Conservation (phyloP, 35 echinoderm and acorn worm species). For the Ophioderma brevispina region DNA sequence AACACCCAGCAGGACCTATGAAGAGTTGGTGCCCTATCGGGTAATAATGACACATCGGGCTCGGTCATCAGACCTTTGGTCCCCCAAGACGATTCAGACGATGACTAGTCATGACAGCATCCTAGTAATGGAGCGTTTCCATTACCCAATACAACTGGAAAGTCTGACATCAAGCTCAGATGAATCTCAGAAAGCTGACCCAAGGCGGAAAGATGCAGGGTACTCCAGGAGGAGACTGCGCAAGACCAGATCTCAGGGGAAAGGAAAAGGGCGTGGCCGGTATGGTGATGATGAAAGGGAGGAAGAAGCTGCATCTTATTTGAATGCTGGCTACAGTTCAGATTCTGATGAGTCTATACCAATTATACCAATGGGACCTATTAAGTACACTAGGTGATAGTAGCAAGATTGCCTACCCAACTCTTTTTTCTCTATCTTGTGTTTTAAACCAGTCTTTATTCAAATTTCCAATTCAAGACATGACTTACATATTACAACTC, state of each 20-base stretch:
- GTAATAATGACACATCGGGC: neutral
- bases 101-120: constrained; percentile 1
- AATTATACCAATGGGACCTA: constrained; percentile 61
- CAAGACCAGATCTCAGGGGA: constrained; percentile 89
- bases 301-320: neutral
- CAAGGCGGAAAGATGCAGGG: too few species aligned
- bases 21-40: neutral
- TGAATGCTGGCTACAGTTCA: constrained; percentile 39
- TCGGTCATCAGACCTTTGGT: constrained; percentile 19
- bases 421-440: too few species aligned
- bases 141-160: constrained; percentile 74
- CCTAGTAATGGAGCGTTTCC: constrained; percentile 72
- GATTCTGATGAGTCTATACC: constrained; percentile 74
- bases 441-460: too few species aligned
- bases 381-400: neutral
- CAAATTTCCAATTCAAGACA: too few species aligned
- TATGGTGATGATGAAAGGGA: constrained; percentile 22
- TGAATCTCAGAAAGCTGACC: neutral
- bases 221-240: neutral
- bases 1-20: neutral
- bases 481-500: too few species aligned
- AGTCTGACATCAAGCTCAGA: constrained; percentile 36
- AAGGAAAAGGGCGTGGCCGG: constrained; percentile 71
- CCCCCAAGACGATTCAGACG: constrained; percentile 19
- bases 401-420: too few species aligned